Evolutionary conservation across 2,888 invertebrate genomes (phyloP), one percentile per base, ranked within the genome.

Genomic region (Eristalis arbustorum): DNA sequence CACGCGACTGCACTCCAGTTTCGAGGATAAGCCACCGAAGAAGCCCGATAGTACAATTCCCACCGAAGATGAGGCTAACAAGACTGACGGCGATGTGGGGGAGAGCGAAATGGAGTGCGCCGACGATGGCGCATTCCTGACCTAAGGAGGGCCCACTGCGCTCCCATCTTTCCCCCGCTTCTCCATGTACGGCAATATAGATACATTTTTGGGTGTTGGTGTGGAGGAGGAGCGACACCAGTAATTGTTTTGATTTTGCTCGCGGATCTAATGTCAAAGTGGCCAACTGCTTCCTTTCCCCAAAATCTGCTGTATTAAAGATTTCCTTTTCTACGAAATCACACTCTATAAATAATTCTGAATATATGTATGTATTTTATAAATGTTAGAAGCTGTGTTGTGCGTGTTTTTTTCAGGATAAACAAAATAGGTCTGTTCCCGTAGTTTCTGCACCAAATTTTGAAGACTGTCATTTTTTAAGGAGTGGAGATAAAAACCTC

Each of bases 1-100:
- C 63, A 90, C 90, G 63, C 90, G 90, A 18, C 85, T 92, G 14
- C 92, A 92, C 79, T 90, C 89, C n/a, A 91, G 90, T 71, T 89
- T 90, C 22, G 92, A 91, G 13, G 90, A 90, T 1, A 66, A 6
- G 1, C 22, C 73, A 10, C 42, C 23, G 3, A 56, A 18, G 3
- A 13, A 37, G 69, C 61, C 69, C 14, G 40, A 23, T 31, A 68
- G 69, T 56, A 23, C 49, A 66, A 28, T 73, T 61, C 34, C 69
- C 40, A 64, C 61, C 34, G 79, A 79, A 62, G 80, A 84, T n/a
- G 72, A 49, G n/a, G 18, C 82, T 57, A 68, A 68, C 10, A 75
- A 78, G 61, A 56, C 84, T 63, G 75, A 63, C 25, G 66, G 42
- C 14, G 68, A 74, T 18, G 49, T 8, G 31, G 69, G 23, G 8